phyloP scores from a whole-genome alignment of 2,797 vertebrate species.

The Enteromius mattozi region DNA sequence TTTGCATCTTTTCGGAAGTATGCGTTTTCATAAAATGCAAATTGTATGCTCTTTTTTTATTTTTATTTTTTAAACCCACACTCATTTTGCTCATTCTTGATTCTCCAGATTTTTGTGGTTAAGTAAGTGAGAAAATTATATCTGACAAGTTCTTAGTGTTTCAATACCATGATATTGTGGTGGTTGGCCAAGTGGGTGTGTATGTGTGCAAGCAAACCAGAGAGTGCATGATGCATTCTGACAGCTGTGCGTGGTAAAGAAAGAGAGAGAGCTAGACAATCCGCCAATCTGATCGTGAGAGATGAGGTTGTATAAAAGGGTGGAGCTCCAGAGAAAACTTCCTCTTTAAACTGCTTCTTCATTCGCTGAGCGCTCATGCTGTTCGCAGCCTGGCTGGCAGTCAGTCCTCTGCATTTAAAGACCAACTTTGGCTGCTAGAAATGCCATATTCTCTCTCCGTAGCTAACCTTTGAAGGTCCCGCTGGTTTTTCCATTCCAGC shows the following conservation, averaged over 20 bases:
- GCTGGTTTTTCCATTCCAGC: neutral
- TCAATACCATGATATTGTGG: slow-evolving; percentile 53
- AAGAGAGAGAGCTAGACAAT: slow-evolving; percentile 32
- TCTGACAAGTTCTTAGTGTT: slow-evolving; percentile 40
- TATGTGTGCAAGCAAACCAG: slow-evolving; percentile 42
- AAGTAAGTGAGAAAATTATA: slow-evolving; percentile 47
- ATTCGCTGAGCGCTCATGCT: slow-evolving; percentile 8
- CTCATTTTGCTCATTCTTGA: neutral
- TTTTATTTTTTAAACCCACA: too few species aligned
- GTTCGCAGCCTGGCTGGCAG: slow-evolving; percentile 41
- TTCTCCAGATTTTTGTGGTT: slow-evolving; percentile 1
- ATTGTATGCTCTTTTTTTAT: neutral
- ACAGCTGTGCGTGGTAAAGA: slow-evolving; percentile 55
- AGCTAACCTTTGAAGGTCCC: neutral
- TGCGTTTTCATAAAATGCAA: neutral
- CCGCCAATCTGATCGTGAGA: slow-evolving; percentile 73
- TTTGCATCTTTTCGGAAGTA: neutral
- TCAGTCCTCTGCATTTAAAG: neutral
- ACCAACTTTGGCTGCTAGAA: neutral
- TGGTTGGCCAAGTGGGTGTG: slow-evolving; percentile 45
- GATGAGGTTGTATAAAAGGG: slow-evolving; percentile 73
- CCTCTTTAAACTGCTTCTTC: slow-evolving; percentile 30
- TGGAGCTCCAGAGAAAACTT: slow-evolving; percentile 58
- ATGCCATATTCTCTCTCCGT: neutral
- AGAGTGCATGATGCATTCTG: slow-evolving; percentile 59